Conservation (phyloP, 2,888 invertebrate genomes). For the Pterostichus niger region DNA sequence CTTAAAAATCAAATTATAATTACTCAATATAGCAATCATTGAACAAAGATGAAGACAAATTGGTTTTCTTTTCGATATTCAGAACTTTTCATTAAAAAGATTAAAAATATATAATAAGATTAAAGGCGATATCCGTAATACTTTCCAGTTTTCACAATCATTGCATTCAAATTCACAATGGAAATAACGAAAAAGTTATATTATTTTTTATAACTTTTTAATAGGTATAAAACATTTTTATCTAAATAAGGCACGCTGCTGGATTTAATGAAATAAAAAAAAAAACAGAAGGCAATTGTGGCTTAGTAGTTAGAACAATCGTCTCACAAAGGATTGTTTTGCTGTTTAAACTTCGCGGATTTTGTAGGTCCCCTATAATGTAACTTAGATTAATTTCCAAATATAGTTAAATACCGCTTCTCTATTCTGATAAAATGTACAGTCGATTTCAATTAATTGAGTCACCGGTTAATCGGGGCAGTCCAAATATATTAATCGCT, state of each 20-base stretch:
- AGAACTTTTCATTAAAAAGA: constrained; percentile 35
- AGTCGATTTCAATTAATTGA: no score
- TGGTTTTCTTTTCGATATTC: constrained; percentile 18
- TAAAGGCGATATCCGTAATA: background rate
- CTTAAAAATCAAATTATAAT: constrained; percentile 15
- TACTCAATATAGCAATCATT: constrained; percentile 5
- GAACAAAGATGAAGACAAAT: constrained; percentile 29
- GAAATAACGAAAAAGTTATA: background rate
- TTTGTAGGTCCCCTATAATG: no score
- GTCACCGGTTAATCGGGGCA: no score
- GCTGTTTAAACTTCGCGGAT: no score
- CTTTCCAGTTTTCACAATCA: background rate
- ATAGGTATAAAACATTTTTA: background rate
- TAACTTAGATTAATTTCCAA: no score
- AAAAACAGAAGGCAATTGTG: background rate
- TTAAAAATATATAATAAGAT: background rate
- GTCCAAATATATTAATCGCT: no score
- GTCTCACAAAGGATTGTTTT: no score
- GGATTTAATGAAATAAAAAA: background rate
- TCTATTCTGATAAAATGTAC: no score
- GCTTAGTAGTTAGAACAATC: no score
- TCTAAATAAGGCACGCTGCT: background rate
- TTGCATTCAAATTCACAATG: background rate
- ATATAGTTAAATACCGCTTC: no score
- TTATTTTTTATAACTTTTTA: background rate